A percentile compares a stretch with the other conserved stretches of the same genome.
phyloP scores from a whole-genome alignment of 1,140 invertebrate species.

The Ceratosolen solmsi region DNA sequence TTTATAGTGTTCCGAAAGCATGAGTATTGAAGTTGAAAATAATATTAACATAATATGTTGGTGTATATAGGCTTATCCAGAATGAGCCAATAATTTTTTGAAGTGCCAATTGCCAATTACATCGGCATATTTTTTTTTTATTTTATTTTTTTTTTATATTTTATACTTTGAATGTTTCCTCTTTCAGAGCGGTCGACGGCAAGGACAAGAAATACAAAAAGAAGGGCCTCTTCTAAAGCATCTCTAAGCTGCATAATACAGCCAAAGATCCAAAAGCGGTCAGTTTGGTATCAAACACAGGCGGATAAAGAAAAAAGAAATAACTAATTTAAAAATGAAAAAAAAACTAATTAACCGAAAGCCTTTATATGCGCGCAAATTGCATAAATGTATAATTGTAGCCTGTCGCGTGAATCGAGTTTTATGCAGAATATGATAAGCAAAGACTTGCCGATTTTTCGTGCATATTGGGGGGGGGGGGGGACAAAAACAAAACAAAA shows the following conservation, averaged over 20 bases:
- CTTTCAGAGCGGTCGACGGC: slow-evolving; percentile 75
- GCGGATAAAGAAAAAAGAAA: neutral
- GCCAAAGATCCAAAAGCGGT: slow-evolving; percentile 46
- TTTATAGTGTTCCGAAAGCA: too few species aligned
- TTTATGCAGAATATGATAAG: neutral
- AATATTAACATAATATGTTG: too few species aligned
- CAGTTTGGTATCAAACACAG: slow-evolving; percentile 10
- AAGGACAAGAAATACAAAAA: slow-evolving; percentile 78
- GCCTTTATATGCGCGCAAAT: slow-evolving; percentile 19
- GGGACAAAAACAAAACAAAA: neutral
- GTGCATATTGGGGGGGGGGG: neutral
- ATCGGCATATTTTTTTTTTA: slow-evolving; percentile 12
- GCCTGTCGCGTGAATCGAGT: neutral
- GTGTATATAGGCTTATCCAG: too few species aligned
- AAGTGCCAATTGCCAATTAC: slow-evolving; percentile 16
- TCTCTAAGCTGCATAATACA: slow-evolving; percentile 30
- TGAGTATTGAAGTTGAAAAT: too few species aligned
- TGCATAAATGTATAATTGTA: neutral
- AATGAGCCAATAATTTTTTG: too few species aligned
- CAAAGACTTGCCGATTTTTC: neutral
- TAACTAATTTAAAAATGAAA: neutral
- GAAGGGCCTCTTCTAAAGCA: slow-evolving; percentile 75
- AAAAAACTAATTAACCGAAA: neutral
- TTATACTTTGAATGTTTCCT: slow-evolving; percentile 59
- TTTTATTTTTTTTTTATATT: slow-evolving; percentile 18